Conservation (phyloP, 2,797 vertebrate species). For the Fringilla coelebs region DNA sequence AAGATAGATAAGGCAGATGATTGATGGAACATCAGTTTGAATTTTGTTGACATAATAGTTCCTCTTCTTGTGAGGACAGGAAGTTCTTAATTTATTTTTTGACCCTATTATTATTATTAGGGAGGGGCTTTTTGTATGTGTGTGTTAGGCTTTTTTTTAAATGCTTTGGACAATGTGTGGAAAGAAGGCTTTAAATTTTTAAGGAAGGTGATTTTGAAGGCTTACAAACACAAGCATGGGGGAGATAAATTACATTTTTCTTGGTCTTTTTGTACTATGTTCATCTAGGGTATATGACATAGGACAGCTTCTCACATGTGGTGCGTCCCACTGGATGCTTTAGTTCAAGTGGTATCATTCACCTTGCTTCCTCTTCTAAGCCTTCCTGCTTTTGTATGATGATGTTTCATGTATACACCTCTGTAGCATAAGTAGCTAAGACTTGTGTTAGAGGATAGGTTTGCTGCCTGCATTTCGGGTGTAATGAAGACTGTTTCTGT, state of each 20-base stretch:
- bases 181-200: background rate
- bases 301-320: background rate
- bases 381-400: background rate
- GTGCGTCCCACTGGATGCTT: background rate
- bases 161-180: background rate
- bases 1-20: slow-evolving; percentile 6
- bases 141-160: background rate
- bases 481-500: background rate
- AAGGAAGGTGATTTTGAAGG: background rate
- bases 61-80: background rate
- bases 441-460: background rate
- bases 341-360: background rate
- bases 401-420: background rate
- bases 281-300: fast-evolving
- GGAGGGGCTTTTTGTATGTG: fast-evolving
- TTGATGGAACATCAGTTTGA: background rate
- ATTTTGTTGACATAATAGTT: background rate
- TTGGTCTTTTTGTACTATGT: background rate
- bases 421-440: background rate
- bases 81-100: background rate
- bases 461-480: background rate
- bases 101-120: background rate
- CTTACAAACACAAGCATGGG: background rate
- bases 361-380: background rate
- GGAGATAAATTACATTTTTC: background rate